phyloP scores from a whole-genome alignment of 2,797 vertebrate genomes.

The Sebastiscus albofasciatus region DNA sequence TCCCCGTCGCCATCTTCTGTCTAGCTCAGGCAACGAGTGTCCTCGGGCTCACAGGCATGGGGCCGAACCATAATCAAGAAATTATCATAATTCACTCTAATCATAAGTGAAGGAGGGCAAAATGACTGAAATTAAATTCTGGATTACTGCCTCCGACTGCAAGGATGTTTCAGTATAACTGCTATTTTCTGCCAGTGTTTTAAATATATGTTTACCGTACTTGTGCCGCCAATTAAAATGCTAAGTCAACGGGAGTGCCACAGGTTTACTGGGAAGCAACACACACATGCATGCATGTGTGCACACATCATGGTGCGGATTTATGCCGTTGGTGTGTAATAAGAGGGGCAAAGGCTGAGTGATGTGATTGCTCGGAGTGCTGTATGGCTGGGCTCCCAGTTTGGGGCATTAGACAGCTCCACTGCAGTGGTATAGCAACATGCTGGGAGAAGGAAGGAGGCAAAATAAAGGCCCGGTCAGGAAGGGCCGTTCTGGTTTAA shows the following conservation, averaged over 20 bases:
- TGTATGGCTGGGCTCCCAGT: constrained; percentile 57
- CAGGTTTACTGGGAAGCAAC: constrained; percentile 52
- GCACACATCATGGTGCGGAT: constrained; percentile 41
- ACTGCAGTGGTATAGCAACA: constrained; percentile 59
- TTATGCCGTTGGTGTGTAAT: constrained; percentile 47
- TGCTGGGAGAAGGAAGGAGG: constrained; percentile 57
- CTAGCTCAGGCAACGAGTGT: constrained; percentile 64
- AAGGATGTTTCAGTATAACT: constrained; percentile 54
- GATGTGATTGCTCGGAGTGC: constrained; percentile 67
- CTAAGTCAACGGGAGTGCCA: constrained; percentile 55
- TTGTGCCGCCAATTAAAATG: constrained; percentile 68
- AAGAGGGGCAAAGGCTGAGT: constrained; percentile 60
- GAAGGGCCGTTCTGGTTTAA: constrained; percentile 83
- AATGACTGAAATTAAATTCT: constrained; percentile 77
- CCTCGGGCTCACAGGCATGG: constrained; percentile 62
- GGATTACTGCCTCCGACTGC: constrained; percentile 67
- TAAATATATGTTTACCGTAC: constrained; percentile 68
- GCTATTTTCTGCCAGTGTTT: constrained; percentile 68
- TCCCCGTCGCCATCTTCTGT: constrained; percentile 34
- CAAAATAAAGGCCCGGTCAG: constrained; percentile 72
- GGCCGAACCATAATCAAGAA: constrained; percentile 82
- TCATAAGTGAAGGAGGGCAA: constrained; percentile 79
- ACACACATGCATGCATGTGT: constrained; percentile 8
- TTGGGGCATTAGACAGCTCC: constrained; percentile 65
- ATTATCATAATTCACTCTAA: constrained; percentile 87